phyloP scores from a whole-genome alignment of 2,797 vertebrate species.

The Petrocephalus sullivani region DNA sequence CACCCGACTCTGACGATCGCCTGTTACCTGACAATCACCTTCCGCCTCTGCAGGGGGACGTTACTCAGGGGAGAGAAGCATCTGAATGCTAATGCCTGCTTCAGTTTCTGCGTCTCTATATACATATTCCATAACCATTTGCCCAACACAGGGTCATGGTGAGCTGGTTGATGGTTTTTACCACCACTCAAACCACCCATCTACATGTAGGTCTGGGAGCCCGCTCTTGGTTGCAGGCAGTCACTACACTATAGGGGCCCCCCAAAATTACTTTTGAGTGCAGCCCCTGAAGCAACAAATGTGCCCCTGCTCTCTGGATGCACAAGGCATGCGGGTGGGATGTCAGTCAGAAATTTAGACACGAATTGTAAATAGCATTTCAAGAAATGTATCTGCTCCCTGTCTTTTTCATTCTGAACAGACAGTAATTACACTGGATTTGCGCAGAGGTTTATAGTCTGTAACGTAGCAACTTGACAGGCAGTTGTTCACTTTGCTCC shows the following conservation, averaged over 20 bases:
- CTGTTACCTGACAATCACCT: not conserved
- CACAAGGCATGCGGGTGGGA: not conserved
- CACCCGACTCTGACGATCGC: not conserved
- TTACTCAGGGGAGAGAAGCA: not conserved
- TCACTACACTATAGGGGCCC: not conserved
- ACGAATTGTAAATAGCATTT: not conserved
- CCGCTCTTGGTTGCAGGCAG: not conserved
- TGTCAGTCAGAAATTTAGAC: not conserved
- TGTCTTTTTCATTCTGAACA: not conserved
- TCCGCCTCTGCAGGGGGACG: not conserved
- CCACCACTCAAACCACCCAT: not conserved
- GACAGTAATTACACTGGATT: not conserved
- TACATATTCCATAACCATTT: not conserved
- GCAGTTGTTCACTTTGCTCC: not conserved
- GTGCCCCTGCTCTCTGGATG: not conserved
- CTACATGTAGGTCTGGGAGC: not conserved
- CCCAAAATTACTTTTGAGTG: not conserved
- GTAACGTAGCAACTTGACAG: not conserved
- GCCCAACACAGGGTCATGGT: not conserved
- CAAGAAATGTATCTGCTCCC: not conserved
- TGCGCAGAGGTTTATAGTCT: not conserved
- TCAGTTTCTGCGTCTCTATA: not conserved
- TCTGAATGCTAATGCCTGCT: not conserved
- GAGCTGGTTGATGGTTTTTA: not conserved
- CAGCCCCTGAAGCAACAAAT: not conserved